Percentiles rank a stretch among this genome's conserved stretches.
Evolutionary conservation across 2,113 vertebrate species (phyloP).

Genomic region (Irena cyanogastra): DNA sequence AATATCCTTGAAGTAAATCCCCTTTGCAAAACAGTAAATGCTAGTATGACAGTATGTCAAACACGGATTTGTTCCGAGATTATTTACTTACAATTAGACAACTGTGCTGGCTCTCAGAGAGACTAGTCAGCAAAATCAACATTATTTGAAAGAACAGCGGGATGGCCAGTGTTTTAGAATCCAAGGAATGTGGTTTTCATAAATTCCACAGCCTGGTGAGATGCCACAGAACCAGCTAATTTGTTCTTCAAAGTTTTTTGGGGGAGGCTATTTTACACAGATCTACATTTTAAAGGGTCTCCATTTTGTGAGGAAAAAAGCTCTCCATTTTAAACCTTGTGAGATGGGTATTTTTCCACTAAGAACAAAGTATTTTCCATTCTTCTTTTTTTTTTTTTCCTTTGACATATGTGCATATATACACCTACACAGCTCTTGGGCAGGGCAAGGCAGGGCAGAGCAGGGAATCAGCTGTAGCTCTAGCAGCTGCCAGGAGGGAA

Average conservation of each 20-base stretch:
- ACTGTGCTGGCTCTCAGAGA: slow-evolving; percentile 58
- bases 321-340: background rate
- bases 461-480: background rate
- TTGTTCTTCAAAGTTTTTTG: slow-evolving; percentile 9
- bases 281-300: slow-evolving; percentile 19
- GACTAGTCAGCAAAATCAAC: slow-evolving; percentile 65
- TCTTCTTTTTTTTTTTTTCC: background rate
- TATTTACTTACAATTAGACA: slow-evolving; percentile 75
- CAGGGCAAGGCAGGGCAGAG: background rate
- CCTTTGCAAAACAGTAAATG: slow-evolving; percentile 68
- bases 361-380: background rate
- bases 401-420: background rate
- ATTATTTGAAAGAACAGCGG: slow-evolving; percentile 63
- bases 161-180: slow-evolving; percentile 64
- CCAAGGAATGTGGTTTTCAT: slow-evolving; percentile 69
- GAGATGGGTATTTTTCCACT: background rate
- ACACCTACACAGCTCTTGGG: background rate
- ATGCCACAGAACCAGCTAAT: slow-evolving; percentile 61
- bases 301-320: slow-evolving; percentile 23
- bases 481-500: background rate
- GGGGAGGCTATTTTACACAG: background rate
- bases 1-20: slow-evolving; percentile 72
- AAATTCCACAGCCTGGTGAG: slow-evolving; percentile 66
- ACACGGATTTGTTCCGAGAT: slow-evolving; percentile 65
- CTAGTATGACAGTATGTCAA: slow-evolving; percentile 68